Evolutionary conservation across 2,888 invertebrate genomes (phyloP).

Genomic region (Hyppa rectilinea): DNA sequence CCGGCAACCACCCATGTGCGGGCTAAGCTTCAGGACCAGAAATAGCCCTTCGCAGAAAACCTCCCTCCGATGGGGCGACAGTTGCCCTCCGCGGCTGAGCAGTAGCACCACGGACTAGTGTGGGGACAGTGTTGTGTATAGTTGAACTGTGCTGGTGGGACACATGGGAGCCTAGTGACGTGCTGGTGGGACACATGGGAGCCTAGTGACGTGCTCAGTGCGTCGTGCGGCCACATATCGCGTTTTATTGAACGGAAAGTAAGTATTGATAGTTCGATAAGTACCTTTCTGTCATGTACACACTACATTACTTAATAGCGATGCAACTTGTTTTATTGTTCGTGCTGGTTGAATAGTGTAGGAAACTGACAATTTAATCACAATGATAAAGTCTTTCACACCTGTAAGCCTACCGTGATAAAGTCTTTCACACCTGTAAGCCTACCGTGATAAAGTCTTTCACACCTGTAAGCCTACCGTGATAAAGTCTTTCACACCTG

Average conservation of each 20-base stretch:
- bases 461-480: no score
- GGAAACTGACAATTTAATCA: no score
- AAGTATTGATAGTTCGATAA: constrained; percentile 21
- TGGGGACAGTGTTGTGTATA: constrained; percentile 59
- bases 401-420: no score
- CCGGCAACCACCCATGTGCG: constrained; percentile 94
- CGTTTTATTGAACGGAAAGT: constrained; percentile 33
- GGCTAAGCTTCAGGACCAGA: constrained; percentile 98
- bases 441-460: no score
- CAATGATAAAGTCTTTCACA: no score
- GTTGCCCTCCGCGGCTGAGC: constrained; percentile 88
- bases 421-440: no score
- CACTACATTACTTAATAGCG: constrained; percentile 7
- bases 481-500: no score
- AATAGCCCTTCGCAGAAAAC: constrained; percentile 99
- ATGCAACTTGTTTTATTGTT: neutral
- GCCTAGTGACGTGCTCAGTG: constrained; percentile 49
- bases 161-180: constrained; percentile 60
- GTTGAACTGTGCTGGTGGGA: constrained; percentile 60
- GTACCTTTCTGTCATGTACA: constrained; percentile 1
- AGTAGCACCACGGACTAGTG: constrained; percentile 59
- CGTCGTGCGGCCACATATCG: neutral
- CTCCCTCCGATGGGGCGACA: constrained; percentile 98
- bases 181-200: constrained; percentile 60
- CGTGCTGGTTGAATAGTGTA: neutral